Conservation (phyloP, 1,140 invertebrate species). For the Melitaea cinxia region DNA sequence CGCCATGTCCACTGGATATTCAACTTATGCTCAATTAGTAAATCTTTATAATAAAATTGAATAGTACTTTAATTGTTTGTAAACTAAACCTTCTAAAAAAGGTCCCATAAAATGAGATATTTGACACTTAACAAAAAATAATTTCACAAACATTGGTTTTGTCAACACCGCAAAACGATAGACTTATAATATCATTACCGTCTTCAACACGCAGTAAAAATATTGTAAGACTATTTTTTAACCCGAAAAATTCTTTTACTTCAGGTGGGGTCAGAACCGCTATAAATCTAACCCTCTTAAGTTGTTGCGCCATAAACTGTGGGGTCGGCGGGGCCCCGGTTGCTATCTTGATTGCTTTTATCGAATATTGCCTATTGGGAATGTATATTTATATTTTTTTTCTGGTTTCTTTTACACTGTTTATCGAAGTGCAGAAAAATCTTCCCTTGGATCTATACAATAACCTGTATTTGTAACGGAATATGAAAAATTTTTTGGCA, state of each 20-base stretch:
- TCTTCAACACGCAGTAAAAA: conserved; percentile 29
- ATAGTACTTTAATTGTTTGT: too few relatives aligned
- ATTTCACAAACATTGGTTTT: background rate
- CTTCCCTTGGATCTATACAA: background rate
- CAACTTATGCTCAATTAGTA: too few relatives aligned
- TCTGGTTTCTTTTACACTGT: background rate
- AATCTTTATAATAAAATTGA: too few relatives aligned
- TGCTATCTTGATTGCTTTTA: conserved; percentile 67
- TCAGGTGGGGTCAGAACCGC: conserved; percentile 50
- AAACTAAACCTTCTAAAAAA: too few relatives aligned
- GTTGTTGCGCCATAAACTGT: conserved; percentile 60
- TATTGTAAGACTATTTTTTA: conserved; percentile 35
- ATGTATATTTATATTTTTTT: conserved; percentile 56
- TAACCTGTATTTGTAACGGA: background rate
- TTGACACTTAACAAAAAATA: too few relatives aligned
- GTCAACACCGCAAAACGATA: background rate
- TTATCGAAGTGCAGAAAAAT: background rate
- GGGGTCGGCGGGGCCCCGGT: conserved; percentile 46
- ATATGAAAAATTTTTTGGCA: background rate
- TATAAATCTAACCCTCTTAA: conserved; percentile 64
- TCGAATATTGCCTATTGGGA: conserved; percentile 59
- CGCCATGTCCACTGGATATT: too few relatives aligned
- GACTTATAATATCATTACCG: background rate
- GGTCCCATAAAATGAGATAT: too few relatives aligned
- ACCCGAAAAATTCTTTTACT: conserved; percentile 38